Conservation (phyloP, 2,113 vertebrate species). For the Vulpes lagopus region DNA sequence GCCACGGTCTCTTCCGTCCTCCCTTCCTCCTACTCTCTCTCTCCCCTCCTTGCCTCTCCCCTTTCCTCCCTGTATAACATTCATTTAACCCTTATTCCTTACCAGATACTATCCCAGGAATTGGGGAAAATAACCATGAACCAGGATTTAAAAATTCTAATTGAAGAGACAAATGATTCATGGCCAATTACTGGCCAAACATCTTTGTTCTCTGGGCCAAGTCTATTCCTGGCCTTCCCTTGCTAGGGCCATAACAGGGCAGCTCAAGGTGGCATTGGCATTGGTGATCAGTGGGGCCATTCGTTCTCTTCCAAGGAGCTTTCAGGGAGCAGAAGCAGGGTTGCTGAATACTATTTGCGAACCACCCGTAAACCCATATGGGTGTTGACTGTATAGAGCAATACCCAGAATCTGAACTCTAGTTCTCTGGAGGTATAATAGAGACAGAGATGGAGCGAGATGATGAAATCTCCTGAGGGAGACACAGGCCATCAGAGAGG, state of each 20-base stretch:
- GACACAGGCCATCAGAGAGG: neutral
- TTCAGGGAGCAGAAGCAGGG: neutral
- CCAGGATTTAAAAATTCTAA: conserved; percentile 21
- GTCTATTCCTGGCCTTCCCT: neutral
- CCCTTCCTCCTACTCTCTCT: rapidly evolving
- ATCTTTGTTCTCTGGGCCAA: neutral
- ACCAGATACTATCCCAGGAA: neutral
- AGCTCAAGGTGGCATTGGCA: neutral
- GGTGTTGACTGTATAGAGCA: neutral
- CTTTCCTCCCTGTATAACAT: neutral
- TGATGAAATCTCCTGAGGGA: neutral
- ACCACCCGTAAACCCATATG: neutral
- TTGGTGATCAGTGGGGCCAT: neutral
- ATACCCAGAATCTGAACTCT: neutral
- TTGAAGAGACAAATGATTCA: neutral
- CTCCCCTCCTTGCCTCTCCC: too few species aligned
- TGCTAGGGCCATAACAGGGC: neutral
- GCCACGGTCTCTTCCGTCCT: neutral
- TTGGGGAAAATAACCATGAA: neutral
- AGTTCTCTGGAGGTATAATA: neutral
- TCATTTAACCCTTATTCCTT: conserved; percentile 26
- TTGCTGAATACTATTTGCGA: neutral
- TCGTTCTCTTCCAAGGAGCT: neutral
- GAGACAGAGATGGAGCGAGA: conserved; percentile 2
- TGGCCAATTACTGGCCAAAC: neutral